Evolutionary conservation across 2,888 invertebrate species (phyloP).

Genomic region (Nowickia ferox): DNA sequence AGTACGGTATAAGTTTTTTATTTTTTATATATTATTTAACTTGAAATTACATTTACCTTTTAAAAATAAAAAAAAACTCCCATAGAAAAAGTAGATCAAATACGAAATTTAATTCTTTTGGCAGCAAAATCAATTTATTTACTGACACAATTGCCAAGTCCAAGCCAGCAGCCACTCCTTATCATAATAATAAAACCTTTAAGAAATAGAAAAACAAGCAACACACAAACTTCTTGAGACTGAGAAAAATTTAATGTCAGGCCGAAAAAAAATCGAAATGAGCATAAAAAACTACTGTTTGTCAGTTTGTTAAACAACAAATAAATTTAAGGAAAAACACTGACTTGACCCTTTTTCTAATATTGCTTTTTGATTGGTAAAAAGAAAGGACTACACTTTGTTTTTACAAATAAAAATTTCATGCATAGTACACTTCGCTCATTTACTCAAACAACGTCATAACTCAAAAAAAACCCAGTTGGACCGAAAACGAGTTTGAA

Average conservation of each 20-base stretch:
- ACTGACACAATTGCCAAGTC: slow-evolving; percentile 64
- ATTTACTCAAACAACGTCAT: no score
- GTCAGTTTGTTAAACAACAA: slow-evolving; percentile 21
- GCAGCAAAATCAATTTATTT: slow-evolving; percentile 65
- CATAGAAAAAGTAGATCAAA: slow-evolving; percentile 49
- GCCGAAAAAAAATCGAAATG: slow-evolving; percentile 57
- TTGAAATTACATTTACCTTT: slow-evolving; percentile 52
- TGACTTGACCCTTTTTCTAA: slow-evolving; percentile 54
- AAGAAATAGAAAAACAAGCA: slow-evolving; percentile 16
- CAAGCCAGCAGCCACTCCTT: slow-evolving; percentile 53
- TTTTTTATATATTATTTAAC: slow-evolving; percentile 4
- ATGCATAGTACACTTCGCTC: no score
- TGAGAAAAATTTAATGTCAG: slow-evolving; percentile 49
- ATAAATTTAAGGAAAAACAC: slow-evolving; percentile 10
- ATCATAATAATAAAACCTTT: slow-evolving; percentile 13
- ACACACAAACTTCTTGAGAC: slow-evolving; percentile 5
- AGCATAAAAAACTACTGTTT: slow-evolving; percentile 57
- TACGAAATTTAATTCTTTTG: slow-evolving; percentile 2
- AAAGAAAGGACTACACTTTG: neutral
- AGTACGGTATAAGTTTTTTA: neutral
- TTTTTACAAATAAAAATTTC: no score
- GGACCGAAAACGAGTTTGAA: no score
- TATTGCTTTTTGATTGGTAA: neutral
- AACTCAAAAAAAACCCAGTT: no score
- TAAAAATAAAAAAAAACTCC: neutral